These are phyloP conservation scores for Lasioglossum morio DNA, from an alignment of 2,888 invertebrate species.

Conservation along the genomic window DNA sequence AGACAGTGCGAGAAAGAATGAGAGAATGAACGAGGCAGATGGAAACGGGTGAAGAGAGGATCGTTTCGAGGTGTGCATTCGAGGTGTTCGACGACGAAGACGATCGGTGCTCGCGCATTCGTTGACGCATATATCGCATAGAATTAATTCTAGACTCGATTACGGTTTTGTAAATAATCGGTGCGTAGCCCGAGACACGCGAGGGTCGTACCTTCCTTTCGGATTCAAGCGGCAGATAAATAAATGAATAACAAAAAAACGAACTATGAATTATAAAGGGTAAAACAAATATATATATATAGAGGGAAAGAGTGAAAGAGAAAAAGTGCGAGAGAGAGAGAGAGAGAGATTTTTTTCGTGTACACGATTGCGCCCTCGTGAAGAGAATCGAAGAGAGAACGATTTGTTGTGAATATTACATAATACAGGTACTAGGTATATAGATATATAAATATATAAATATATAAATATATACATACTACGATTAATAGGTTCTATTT, in stretches of 20 bases:
- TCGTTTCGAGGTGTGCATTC: slow-evolving; percentile 70
- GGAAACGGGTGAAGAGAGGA: slow-evolving; percentile 66
- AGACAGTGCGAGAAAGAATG: background rate
- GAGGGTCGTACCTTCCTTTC: slow-evolving; percentile 46
- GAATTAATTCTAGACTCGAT: slow-evolving; percentile 66
- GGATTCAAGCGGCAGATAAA: slow-evolving; percentile 12
- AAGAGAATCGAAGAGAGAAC: slow-evolving; percentile 48
- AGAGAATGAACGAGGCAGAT: background rate
- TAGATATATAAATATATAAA: slow-evolving; percentile 69
- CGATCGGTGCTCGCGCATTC: slow-evolving; percentile 78
- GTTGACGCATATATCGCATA: slow-evolving; percentile 76
- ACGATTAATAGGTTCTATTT: slow-evolving; percentile 76
- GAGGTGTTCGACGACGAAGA: slow-evolving; percentile 61
- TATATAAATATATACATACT: slow-evolving; percentile 68
- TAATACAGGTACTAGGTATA: slow-evolving; percentile 77
- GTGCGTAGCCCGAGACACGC: slow-evolving; percentile 30
- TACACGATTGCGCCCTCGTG: slow-evolving; percentile 68
- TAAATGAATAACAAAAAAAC: background rate
- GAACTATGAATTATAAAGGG: slow-evolving; percentile 24
- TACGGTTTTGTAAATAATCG: slow-evolving; percentile 78
- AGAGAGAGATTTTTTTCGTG: slow-evolving; percentile 45
- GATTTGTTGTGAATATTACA: slow-evolving; percentile 81
- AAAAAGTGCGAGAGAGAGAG: background rate
- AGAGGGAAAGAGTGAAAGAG: background rate
- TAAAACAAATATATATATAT: slow-evolving; percentile 12